Percentiles rank a stretch among this genome's conserved stretches.
Evolutionary conservation across 2,113 vertebrate genomes (phyloP).

Genomic region (Tricholaema leucomelas): DNA sequence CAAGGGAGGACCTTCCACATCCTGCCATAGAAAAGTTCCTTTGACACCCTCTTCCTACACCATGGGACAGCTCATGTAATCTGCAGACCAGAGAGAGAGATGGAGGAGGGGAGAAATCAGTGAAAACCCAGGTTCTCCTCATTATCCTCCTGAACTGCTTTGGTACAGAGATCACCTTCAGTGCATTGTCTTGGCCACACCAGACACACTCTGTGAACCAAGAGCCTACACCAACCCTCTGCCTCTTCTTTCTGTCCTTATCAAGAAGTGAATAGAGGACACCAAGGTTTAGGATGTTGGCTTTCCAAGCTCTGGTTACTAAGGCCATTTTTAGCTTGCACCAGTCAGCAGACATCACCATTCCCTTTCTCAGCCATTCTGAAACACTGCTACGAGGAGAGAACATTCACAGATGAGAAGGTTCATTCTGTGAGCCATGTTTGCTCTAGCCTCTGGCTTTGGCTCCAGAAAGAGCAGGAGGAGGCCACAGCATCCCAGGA

Average conservation of each 20-base stretch:
- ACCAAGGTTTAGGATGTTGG: background rate
- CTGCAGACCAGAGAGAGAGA: background rate
- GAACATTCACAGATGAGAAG: accelerated
- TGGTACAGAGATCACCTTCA: background rate
- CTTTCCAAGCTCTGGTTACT: background rate
- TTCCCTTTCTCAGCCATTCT: background rate
- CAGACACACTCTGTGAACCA: background rate
- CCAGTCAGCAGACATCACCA: accelerated
- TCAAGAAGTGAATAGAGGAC: background rate
- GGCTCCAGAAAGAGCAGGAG: background rate
- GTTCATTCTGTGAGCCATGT: background rate
- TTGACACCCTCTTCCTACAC: background rate
- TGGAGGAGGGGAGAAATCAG: accelerated
- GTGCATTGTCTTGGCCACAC: background rate
- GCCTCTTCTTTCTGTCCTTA: background rate
- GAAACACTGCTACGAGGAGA: background rate
- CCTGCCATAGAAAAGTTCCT: background rate
- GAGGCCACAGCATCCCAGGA: background rate
- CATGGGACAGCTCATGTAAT: accelerated
- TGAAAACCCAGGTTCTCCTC: background rate
- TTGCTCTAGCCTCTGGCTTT: background rate
- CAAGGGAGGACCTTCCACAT: background rate
- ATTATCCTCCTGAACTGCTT: background rate
- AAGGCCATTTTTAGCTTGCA: background rate
- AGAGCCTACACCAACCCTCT: background rate